Base-by-base conservation (phyloP, 2,888 invertebrate species). In the Rhaphigaster nebulosa region DNA sequence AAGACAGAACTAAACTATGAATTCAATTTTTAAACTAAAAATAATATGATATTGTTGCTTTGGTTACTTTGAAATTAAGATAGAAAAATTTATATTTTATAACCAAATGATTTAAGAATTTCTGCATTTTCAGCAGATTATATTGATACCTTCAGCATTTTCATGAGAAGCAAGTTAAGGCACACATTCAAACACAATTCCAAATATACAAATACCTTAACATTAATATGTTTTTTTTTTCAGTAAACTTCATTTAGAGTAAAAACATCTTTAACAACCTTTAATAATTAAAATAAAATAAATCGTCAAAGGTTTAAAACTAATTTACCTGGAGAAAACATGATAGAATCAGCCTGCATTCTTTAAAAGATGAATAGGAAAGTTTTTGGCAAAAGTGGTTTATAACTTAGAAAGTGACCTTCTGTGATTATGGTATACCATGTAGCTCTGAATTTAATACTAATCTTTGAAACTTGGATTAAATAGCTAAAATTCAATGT, bases 321-420 rank as follows among this genome's bases (percentile, higher is more conserved):
- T 76, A 76, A 4, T 76, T 38, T 76, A 76, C 70, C 70, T 76
- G 70, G 34, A n/a, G 10, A 38, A 20, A 76, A 76, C 12, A 38
- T 34, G 23, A 76, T 76, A 76, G 70, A 76, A 38, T 38, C 70
- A 76, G 38, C 13, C 70, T 76, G 70, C 70, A 76, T 3, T 34
- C 20, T 76, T 76, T 76, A 76, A 34, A 76, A 76, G 38, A 76
- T 38, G 70, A 76, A 76, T 76, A 76, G 70, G 70, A 76, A 76
- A 76, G 70, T 38, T 76, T 76, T 76, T 76, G 70, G 90, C 76
- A 87, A 52, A 87, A 90, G 89, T 90, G 91, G 91, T 90, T 88
- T 50, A 84, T 88, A 88, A 90, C 92, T 91, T 56, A 92, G 92
- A 92, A 92, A 91, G 90, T 89, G 91, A 90, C 88, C 91, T 92